Conservation (phyloP, 2,797 vertebrate species). For the Microctenopoma steveboyesi region DNA sequence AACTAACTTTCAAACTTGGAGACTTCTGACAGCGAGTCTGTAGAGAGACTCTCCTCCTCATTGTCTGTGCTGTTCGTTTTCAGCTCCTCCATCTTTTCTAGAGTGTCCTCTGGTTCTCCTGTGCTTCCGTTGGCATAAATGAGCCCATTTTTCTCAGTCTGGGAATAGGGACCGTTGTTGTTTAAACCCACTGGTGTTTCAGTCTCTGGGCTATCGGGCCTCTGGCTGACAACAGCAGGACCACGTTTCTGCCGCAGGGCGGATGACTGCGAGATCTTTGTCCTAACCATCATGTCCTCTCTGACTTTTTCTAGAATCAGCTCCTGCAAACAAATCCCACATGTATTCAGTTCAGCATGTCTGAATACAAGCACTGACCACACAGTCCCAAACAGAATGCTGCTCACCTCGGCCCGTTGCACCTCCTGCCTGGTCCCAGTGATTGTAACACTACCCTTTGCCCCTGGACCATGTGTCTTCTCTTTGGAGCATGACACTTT, state of each 20-base stretch:
- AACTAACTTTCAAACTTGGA: conserved; percentile 89
- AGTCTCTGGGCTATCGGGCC: conserved; percentile 17
- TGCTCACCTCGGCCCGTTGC: conserved; percentile 85
- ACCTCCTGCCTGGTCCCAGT: conserved; percentile 87
- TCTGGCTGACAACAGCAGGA: conserved; percentile 29
- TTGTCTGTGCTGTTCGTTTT: conserved; percentile 10
- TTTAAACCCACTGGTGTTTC: conserved; percentile 27
- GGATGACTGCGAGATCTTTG: conserved; percentile 84
- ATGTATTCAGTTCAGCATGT: background rate
- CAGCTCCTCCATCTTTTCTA: conserved; percentile 24
- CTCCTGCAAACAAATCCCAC: conserved; percentile 73
- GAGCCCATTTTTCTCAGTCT: conserved; percentile 40
- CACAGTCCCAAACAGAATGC: background rate
- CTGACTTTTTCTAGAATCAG: conserved; percentile 88
- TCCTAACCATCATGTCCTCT: conserved; percentile 84
- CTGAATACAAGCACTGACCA: background rate
- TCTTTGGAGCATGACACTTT: conserved; percentile 84
- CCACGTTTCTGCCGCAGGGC: conserved; percentile 82
- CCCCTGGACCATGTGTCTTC: conserved; percentile 41
- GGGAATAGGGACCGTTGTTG: conserved; percentile 35
- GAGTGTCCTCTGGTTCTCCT: background rate
- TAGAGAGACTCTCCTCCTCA: conserved; percentile 49
- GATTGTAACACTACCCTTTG: conserved; percentile 82
- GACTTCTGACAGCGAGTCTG: conserved; percentile 69
- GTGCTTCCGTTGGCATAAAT: conserved; percentile 33